Evolutionary conservation across 2,113 vertebrate species (phyloP).

Genomic region (Candoia aspera): DNA sequence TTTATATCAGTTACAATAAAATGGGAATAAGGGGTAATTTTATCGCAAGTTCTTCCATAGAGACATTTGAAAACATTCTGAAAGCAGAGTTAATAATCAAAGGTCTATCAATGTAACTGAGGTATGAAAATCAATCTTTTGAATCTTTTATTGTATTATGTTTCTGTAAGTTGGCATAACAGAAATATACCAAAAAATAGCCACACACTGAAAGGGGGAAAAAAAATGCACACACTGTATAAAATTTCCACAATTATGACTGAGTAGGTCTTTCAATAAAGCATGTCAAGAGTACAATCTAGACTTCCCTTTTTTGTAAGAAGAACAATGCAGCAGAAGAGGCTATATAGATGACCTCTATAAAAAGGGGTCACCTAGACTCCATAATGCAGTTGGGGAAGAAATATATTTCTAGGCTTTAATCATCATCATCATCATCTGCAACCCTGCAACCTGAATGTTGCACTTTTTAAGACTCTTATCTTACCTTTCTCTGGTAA

Average conservation of each 20-base stretch:
- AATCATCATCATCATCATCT: neutral
- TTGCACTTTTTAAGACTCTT: neutral
- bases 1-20: slow-evolving; percentile 36
- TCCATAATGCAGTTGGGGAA: neutral
- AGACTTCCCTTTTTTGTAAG: neutral
- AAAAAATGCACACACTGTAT: slow-evolving; percentile 5
- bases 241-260: slow-evolving; percentile 29
- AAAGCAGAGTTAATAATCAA: slow-evolving; percentile 42
- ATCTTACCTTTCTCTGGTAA: neutral
- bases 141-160: slow-evolving; percentile 39
- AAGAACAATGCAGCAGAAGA: neutral
- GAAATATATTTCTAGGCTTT: neutral
- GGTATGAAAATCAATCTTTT: slow-evolving; percentile 31
- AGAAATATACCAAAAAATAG: slow-evolving; percentile 37
- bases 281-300: neutral
- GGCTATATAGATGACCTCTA: neutral
- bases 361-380: neutral
- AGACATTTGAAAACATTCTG: slow-evolving; percentile 43
- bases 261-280: neutral
- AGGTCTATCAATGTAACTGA: slow-evolving; percentile 36
- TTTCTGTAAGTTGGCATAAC: slow-evolving; percentile 47
- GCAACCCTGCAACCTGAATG: neutral
- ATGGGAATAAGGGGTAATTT: slow-evolving; percentile 29
- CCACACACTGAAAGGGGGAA: slow-evolving; percentile 30
- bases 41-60: slow-evolving; percentile 33